These are phyloP conservation scores for Microtus montanus DNA, from an alignment of 2,113 vertebrate genomes.

Conservation along the genomic window DNA sequence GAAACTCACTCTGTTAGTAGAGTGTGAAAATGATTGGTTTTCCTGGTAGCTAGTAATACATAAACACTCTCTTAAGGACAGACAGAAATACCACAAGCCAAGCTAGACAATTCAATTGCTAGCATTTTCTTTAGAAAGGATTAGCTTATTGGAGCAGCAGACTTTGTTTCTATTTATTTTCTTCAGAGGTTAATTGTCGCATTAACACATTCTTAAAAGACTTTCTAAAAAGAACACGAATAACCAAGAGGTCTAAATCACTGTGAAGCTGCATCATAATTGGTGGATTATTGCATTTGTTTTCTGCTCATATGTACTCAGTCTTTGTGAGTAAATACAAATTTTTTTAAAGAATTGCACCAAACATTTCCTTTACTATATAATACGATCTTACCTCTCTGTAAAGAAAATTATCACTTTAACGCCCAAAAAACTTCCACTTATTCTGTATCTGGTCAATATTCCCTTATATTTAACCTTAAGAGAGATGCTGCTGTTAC, in stretches of 20 bases:
- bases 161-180: not conserved
- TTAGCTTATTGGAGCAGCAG: not conserved
- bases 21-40: not conserved
- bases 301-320: not conserved
- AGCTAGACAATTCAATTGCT: not conserved
- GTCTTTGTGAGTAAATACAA: not conserved
- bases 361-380: not conserved
- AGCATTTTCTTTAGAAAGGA: not conserved
- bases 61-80: not conserved
- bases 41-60: not conserved
- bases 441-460: not conserved
- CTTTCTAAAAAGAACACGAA: constrained; percentile 12
- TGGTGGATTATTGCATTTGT: not conserved
- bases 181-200: not conserved
- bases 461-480: not conserved
- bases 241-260: not conserved
- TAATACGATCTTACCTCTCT: not conserved
- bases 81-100: not conserved
- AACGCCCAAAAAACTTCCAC: not conserved
- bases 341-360: not conserved
- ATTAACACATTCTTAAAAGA: not conserved
- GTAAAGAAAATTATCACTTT: not conserved
- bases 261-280: not conserved
- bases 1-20: not conserved
- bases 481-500: not conserved